Evolutionary conservation across 2,113 vertebrate species (phyloP).

Genomic region (Himantopus leucocephalus): DNA sequence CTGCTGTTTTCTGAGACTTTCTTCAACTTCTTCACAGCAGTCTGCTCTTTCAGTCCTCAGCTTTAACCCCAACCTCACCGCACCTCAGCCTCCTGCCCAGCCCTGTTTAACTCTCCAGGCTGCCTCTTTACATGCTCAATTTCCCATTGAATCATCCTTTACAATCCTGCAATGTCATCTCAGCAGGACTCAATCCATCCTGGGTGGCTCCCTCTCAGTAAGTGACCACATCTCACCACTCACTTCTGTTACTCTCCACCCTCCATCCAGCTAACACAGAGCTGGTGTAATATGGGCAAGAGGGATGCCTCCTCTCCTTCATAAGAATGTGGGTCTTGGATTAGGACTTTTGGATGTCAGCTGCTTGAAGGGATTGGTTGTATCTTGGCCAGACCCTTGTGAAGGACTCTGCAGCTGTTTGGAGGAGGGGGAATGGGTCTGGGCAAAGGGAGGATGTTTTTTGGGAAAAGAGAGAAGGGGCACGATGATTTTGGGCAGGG

Average conservation of each 20-base stretch:
- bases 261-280: too few species aligned
- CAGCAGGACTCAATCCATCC: background rate
- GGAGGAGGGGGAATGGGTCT: background rate
- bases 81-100: background rate
- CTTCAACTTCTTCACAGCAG: background rate
- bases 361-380: background rate
- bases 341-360: background rate
- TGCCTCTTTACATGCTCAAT: background rate
- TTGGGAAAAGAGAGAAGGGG: background rate
- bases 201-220: background rate
- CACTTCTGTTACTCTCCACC: background rate
- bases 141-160: background rate
- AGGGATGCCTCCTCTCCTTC: background rate
- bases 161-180: fast-evolving
- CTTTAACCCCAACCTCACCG: background rate
- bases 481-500: background rate
- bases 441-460: fast-evolving
- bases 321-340: background rate
- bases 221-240: background rate
- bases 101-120: too few species aligned
- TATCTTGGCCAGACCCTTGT: background rate
- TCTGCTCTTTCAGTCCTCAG: background rate
- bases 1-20: background rate
- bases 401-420: background rate
- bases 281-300: fast-evolving